phyloP scores from a whole-genome alignment of 1,140 invertebrate species.

The Macrobrachium rosenbergii region DNA sequence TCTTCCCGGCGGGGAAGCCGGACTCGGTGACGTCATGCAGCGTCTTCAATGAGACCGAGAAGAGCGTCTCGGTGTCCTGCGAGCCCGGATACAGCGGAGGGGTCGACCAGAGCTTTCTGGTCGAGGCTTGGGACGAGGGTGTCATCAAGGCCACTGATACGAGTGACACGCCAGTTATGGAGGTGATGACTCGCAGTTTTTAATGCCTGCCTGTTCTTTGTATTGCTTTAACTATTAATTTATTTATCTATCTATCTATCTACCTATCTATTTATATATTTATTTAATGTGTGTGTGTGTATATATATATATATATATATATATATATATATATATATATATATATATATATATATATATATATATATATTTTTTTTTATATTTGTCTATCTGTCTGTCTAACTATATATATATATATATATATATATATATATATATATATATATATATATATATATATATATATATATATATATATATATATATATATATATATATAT shows the following conservation, averaged over 20 bases:
- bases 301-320: background rate
- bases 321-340: constrained; percentile 34
- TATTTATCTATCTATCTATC: background rate
- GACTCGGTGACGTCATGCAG: constrained; percentile 58
- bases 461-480: constrained; percentile 15
- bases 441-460: constrained; percentile 13
- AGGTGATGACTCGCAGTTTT: constrained; percentile 21
- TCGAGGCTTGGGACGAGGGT: constrained; percentile 77
- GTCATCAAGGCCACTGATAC: constrained; percentile 56
- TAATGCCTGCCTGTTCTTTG: background rate
- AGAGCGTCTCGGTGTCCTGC: constrained; percentile 80
- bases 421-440: constrained; percentile 25
- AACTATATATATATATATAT: no score
- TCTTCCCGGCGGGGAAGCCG: constrained; percentile 84
- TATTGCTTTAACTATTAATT: background rate
- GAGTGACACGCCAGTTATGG: constrained; percentile 41
- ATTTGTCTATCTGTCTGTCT: no score
- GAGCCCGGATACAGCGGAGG: constrained; percentile 85
- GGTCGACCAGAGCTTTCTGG: constrained; percentile 83
- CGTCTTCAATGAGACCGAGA: constrained; percentile 62
- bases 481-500: background rate
- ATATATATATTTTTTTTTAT: no score
- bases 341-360: constrained; percentile 11
- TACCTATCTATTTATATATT: background rate
- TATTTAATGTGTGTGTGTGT: background rate